These are phyloP conservation scores for Rhombomys opimus DNA, from an alignment of 2,113 vertebrate species.

Conservation along the genomic window DNA sequence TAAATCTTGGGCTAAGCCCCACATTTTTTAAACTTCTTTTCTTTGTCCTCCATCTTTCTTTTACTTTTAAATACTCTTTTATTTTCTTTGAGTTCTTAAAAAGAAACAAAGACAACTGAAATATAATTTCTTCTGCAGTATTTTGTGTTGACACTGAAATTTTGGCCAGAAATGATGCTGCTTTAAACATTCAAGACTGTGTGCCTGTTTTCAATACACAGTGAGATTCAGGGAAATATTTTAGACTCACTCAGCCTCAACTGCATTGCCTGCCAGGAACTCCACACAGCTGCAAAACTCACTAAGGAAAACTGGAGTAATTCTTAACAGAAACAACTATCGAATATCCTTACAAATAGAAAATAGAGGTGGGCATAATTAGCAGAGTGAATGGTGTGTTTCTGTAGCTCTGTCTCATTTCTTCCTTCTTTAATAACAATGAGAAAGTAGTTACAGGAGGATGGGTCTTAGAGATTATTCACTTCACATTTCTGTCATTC, in stretches of 20 bases:
- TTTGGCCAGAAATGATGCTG: slow-evolving; percentile 78
- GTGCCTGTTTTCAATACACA: slow-evolving; percentile 82
- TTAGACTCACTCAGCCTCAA: slow-evolving; percentile 68
- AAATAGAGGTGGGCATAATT: slow-evolving; percentile 54
- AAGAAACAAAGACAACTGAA: slow-evolving; percentile 50
- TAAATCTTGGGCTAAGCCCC: background rate
- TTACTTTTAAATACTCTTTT: background rate
- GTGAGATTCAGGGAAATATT: slow-evolving; percentile 78
- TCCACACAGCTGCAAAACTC: slow-evolving; percentile 83
- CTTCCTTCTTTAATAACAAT: background rate
- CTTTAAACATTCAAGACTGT: slow-evolving; percentile 70
- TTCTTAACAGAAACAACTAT: slow-evolving; percentile 55
- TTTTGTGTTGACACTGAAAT: slow-evolving; percentile 75
- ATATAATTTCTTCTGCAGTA: slow-evolving; percentile 74
- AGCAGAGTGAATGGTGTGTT: background rate
- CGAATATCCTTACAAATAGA: slow-evolving; percentile 47
- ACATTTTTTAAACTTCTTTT: background rate
- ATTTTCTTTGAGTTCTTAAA: slow-evolving; percentile 14
- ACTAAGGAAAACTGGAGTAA: slow-evolving; percentile 75
- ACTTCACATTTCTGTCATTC: background rate
- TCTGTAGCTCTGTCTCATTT: background rate
- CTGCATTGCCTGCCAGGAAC: slow-evolving; percentile 74
- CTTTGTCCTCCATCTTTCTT: background rate
- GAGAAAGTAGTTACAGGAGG: background rate
- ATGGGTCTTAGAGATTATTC: slow-evolving; percentile 29